A percentile compares a stretch with the other conserved stretches of the same genome.
Conservation (phyloP, 1,140 invertebrate genomes). For the Catajapyx aquilonaris region DNA sequence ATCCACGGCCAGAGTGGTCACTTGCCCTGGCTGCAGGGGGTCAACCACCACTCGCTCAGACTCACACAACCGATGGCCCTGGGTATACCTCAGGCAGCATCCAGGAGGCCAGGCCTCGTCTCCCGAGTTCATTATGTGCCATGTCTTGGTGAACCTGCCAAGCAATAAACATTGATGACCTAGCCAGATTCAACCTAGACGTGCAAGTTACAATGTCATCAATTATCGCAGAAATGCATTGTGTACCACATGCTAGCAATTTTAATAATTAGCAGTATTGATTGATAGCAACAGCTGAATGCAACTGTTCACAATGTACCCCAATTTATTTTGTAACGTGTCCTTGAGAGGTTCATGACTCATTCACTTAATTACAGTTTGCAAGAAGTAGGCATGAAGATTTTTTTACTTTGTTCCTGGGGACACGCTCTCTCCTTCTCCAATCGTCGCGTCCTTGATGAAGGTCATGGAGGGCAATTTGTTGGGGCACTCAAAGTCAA, state of each 20-base stretch:
- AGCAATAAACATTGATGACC: no score
- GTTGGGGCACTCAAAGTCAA: constrained; percentile 53
- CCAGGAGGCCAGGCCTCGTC: constrained; percentile 54
- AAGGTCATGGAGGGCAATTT: constrained; percentile 55
- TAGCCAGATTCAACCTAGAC: no score
- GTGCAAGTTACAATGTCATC: no score
- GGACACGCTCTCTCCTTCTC: constrained; percentile 47
- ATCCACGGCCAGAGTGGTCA: constrained; percentile 38
- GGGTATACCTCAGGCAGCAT: constrained; percentile 42
- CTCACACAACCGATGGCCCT: constrained; percentile 33
- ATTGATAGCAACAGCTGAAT: no score
- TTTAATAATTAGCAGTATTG: no score
- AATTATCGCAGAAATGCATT: no score
- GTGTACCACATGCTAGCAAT: no score
- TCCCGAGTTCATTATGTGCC: constrained; percentile 59
- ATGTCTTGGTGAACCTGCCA: constrained; percentile 55
- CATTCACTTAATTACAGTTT: no score
- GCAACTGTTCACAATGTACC: no score
- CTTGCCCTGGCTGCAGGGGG: constrained; percentile 39
- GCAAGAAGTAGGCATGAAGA: no score
- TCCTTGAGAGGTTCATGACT: no score
- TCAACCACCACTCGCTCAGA: constrained; percentile 33
- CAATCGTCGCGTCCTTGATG: constrained; percentile 51
- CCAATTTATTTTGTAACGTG: no score
- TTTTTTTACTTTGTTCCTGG: constrained; percentile 39